phyloP scores from a whole-genome alignment of 2,113 vertebrate genomes.

The Dendrocopos noguchii region DNA sequence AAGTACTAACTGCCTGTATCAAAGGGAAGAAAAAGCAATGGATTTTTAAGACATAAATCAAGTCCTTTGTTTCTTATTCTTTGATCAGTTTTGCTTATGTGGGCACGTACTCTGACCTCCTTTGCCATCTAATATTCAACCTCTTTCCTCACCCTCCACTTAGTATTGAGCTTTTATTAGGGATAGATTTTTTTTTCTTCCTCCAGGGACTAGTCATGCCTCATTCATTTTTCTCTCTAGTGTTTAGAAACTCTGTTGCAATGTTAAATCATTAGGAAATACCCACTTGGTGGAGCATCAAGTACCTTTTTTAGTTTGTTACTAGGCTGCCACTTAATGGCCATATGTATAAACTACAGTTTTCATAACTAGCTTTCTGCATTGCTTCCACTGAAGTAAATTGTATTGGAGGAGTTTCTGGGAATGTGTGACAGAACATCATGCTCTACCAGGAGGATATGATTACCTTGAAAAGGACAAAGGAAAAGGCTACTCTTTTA shows the following conservation, averaged over 20 bases:
- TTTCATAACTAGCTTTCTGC: not conserved
- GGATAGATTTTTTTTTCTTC: not conserved
- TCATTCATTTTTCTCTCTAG: constrained; percentile 12
- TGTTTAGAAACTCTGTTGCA: not conserved
- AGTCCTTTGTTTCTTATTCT: not conserved
- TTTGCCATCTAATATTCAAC: constrained; percentile 14
- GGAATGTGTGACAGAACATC: not conserved
- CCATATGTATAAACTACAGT: not conserved
- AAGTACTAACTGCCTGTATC: not conserved
- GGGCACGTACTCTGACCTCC: not conserved
- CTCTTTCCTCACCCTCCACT: not conserved
- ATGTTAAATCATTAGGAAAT: constrained; percentile 26
- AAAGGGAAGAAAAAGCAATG: constrained; percentile 33
- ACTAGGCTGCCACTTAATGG: constrained; percentile 50
- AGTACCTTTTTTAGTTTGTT: not conserved
- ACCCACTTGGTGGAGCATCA: not conserved
- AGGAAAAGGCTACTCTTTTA: not conserved
- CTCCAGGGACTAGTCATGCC: not conserved
- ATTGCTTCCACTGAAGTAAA: not conserved
- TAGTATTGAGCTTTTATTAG: constrained; percentile 21
- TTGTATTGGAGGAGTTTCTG: not conserved
- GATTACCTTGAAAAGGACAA: not conserved
- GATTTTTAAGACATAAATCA: constrained; percentile 9
- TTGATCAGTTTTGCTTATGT: constrained; percentile 36
- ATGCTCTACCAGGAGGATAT: rapidly evolving